Evolutionary conservation across 2,888 invertebrate genomes (phyloP), one percentile per base, ranked within the genome.

Genomic region (Willowsia nigromaculata): DNA sequence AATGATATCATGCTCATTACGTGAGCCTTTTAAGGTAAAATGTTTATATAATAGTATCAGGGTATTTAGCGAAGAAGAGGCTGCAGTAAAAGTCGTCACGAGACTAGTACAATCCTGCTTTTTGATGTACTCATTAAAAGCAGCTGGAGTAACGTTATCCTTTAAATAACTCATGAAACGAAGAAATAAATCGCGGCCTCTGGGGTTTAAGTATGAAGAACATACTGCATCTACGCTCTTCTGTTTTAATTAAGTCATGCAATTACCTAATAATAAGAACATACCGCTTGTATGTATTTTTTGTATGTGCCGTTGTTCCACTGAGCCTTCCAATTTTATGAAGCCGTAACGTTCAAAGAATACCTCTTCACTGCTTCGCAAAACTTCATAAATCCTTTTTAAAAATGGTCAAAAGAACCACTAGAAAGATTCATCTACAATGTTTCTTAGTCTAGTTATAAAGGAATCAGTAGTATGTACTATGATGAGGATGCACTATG

Each of bases 211-310:
- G 50, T 30, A 76, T 37, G 50, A n/a, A 22, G 18, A 1, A 27
- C 15, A 53, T 56, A 78, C 33, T 33, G 30, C 15, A 53, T 78
- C 53, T 56, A 56, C 78, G 78, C 50, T 30, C 50, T 53, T 40
- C 43, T 27, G 47, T 68, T 65, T 81, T 87, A 87, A 87, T 87
- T 87, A 87, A 87, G 80, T 87, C 87, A 68, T 71, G 81, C 81
- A 87, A 87, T 87, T 87, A 81, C 81, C 50, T n/a, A 47, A 71
- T 30, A 86, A 68, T 78, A 65, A 85, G 59, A 53, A 30, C 87
- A 50, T 71, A 30, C 71, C 22, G 13, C 30, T 33, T 50, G n/a
- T 50, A 18, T 13, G 47, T 50, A 50, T 22, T 56, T 56, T 56
- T 47, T 33, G 62, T 71, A 37, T 22, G 37, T 40, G n/a, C 15